phyloP scores from a whole-genome alignment of 2,888 invertebrate genomes.

The Pomacea canaliculata region DNA sequence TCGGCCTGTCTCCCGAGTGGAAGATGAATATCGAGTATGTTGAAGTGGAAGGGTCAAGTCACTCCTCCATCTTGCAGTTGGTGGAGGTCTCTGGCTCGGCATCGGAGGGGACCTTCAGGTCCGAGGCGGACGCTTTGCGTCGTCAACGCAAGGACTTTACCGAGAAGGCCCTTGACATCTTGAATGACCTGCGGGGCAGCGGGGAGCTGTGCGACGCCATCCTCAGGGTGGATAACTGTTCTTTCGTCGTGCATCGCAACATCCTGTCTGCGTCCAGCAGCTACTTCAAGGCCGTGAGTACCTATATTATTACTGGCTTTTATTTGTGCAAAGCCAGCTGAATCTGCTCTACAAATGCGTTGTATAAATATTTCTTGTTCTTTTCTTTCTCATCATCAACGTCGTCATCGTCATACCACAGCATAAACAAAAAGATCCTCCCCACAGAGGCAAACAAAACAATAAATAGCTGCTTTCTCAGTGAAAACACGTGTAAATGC shows the following conservation, averaged over 20 bases:
- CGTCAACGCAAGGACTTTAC: slow-evolving; percentile 71
- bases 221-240: slow-evolving; percentile 81
- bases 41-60: not conserved
- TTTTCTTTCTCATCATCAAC: too few relatives aligned
- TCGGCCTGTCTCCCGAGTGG: not conserved
- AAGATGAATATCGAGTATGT: slow-evolving; percentile 22
- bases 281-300: slow-evolving; percentile 81
- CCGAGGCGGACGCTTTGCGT: not conserved
- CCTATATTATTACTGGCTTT: slow-evolving; percentile 70
- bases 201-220: slow-evolving; percentile 90
- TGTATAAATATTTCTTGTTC: too few relatives aligned
- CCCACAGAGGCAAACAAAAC: too few relatives aligned
- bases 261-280: slow-evolving; percentile 81
- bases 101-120: not conserved
- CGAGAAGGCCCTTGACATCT: slow-evolving; percentile 84
- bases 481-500: too few relatives aligned
- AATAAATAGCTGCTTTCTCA: too few relatives aligned
- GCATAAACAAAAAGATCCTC: too few relatives aligned
- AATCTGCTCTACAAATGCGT: too few relatives aligned
- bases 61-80: not conserved
- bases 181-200: slow-evolving; percentile 83
- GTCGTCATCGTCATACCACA: too few relatives aligned
- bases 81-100: not conserved
- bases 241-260: slow-evolving; percentile 83
- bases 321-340: too few relatives aligned